phyloP scores from a whole-genome alignment of 2,797 vertebrate species.

The Channa striata region DNA sequence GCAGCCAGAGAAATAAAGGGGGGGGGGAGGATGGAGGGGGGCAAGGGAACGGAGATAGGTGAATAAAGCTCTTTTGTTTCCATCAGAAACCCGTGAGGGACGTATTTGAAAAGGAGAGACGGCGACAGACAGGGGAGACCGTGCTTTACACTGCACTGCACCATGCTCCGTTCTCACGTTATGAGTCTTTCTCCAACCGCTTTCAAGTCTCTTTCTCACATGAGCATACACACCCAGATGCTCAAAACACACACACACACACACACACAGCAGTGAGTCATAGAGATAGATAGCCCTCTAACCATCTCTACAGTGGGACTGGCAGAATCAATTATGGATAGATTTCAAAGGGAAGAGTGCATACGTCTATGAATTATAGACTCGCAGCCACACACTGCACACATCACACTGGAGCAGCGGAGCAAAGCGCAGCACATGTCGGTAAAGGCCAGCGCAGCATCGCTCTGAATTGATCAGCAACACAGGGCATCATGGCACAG shows the following conservation, averaged over 20 bases:
- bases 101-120: conserved; percentile 58
- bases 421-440: conserved; percentile 54
- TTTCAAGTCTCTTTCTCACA: conserved; percentile 67
- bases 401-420: conserved; percentile 42
- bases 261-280: conserved; percentile 44
- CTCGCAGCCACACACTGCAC: conserved; percentile 56
- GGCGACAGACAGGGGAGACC: conserved; percentile 15
- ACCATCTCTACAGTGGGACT: conserved; percentile 72
- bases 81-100: conserved; percentile 63
- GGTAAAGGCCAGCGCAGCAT: conserved; percentile 32
- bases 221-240: conserved; percentile 59
- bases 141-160: conserved; percentile 81
- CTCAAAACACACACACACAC: conserved; percentile 35
- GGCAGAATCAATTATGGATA: conserved; percentile 82
- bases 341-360: conserved; percentile 80
- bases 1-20: conserved; percentile 42
- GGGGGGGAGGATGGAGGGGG: not conserved
- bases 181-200: conserved; percentile 66
- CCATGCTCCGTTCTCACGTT: conserved; percentile 73
- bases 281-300: conserved; percentile 68
- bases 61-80: conserved; percentile 72
- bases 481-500: conserved; percentile 12
- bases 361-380: conserved; percentile 82
- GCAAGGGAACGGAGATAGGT: conserved; percentile 50
- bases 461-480: conserved; percentile 51